Evolutionary conservation across 2,113 vertebrate genomes (phyloP).

Genomic region (Regulus satrapa): DNA sequence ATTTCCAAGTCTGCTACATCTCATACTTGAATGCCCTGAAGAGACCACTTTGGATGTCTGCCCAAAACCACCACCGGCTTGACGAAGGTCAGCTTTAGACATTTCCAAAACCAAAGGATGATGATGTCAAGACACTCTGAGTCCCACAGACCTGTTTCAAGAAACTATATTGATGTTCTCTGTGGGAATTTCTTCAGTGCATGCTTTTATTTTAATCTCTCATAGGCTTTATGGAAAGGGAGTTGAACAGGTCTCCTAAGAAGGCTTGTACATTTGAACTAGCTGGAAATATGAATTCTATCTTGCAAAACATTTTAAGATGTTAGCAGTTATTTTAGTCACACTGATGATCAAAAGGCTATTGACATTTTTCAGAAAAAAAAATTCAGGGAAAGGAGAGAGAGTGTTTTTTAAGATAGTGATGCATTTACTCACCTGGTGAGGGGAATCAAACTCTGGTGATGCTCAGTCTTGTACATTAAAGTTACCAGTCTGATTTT

Average conservation of each 20-base stretch:
- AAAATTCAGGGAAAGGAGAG: not conserved
- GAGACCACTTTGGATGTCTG: not conserved
- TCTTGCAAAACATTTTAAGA: not conserved
- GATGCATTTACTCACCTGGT: not conserved
- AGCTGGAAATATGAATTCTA: not conserved
- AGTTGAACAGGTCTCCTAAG: not conserved
- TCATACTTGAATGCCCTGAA: not conserved
- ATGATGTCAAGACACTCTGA: not conserved
- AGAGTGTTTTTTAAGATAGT: not conserved
- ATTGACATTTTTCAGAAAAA: not conserved
- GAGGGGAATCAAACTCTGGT: not conserved
- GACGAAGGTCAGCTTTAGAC: not conserved
- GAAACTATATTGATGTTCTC: not conserved
- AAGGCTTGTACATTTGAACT: not conserved
- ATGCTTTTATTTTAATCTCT: not conserved
- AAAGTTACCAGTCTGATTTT: not conserved
- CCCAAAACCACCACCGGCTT: not conserved
- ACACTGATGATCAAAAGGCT: not conserved
- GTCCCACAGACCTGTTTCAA: not conserved
- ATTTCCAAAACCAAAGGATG: not conserved
- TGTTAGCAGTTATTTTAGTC: not conserved
- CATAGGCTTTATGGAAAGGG: not conserved
- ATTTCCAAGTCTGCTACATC: not conserved
- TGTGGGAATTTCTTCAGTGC: not conserved
- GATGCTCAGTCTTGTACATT: rapidly evolving